A percentile compares a stretch with the other conserved stretches of the same genome.
Evolutionary conservation across 2,888 invertebrate genomes (phyloP).

Genomic region (Stramonita haemastoma): DNA sequence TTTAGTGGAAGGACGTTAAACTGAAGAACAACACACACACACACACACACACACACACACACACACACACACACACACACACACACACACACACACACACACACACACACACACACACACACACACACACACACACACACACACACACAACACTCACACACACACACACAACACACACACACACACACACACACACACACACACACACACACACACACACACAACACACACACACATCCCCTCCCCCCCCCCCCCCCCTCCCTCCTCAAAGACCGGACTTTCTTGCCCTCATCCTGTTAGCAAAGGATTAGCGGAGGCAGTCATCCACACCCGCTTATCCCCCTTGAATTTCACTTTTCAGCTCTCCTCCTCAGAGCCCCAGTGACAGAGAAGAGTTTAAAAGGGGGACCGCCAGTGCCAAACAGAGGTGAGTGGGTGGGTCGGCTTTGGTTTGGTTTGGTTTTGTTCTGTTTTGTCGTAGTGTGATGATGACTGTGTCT

Average conservation of each 20-base stretch:
- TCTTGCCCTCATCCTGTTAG: too few relatives aligned
- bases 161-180: neutral
- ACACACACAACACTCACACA: too few relatives aligned
- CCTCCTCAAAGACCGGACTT: neutral
- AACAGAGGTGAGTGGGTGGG: constrained; percentile 31
- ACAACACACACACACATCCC: too few relatives aligned
- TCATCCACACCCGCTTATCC: neutral
- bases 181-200: neutral
- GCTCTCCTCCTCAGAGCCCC: constrained; percentile 40
- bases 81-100: neutral
- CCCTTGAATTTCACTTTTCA: constrained; percentile 22
- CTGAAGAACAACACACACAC: too few relatives aligned
- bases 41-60: too few relatives aligned
- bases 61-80: neutral
- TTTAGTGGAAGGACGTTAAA: too few relatives aligned
- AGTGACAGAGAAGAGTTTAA: constrained; percentile 15
- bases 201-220: neutral
- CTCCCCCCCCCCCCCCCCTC: neutral
- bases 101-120: neutral
- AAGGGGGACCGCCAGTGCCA: constrained; percentile 27
- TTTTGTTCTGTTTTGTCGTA: too few relatives aligned
- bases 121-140: neutral
- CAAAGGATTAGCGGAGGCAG: too few relatives aligned
- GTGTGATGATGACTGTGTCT: too few relatives aligned
- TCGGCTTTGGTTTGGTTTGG: too few relatives aligned